Percentiles rank a stretch among this genome's conserved stretches.
Evolutionary conservation across 2,113 vertebrate genomes (phyloP).

Genomic region (Cacatua alba): DNA sequence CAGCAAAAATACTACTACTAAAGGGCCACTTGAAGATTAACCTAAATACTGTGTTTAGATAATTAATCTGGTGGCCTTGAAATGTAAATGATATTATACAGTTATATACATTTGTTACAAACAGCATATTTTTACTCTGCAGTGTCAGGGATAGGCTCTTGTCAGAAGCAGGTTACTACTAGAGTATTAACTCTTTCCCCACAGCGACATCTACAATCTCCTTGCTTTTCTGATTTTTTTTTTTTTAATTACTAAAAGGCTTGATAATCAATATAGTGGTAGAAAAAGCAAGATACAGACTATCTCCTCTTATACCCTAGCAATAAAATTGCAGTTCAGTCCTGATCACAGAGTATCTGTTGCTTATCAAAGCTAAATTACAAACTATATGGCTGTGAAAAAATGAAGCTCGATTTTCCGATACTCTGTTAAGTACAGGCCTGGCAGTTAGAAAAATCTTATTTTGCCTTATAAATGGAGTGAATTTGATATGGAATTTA

Average conservation of each 20-base stretch:
- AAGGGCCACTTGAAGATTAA: not conserved
- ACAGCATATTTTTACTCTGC: not conserved
- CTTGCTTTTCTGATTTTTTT: not conserved
- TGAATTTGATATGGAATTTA: not conserved
- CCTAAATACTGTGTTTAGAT: not conserved
- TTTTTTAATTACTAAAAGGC: not conserved
- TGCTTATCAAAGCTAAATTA: not conserved
- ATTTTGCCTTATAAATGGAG: not conserved
- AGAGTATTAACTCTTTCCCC: not conserved
- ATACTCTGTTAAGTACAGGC: not conserved
- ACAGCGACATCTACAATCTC: not conserved
- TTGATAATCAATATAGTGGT: not conserved
- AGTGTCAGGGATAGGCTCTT: not conserved
- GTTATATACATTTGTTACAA: not conserved
- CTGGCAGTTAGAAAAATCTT: slow-evolving; percentile 3
- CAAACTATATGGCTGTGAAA: not conserved
- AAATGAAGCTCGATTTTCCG: not conserved
- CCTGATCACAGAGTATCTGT: slow-evolving; percentile 16
- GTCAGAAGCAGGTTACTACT: not conserved
- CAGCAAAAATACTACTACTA: not conserved
- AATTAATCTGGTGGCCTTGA: not conserved
- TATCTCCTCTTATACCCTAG: not conserved
- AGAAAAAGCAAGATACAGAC: not conserved
- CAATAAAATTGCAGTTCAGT: slow-evolving; percentile 5
- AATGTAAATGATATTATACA: not conserved